These are phyloP conservation scores for Emydura subglobosa DNA, from an alignment of 2,113 vertebrate genomes.

Conservation along the genomic window DNA sequence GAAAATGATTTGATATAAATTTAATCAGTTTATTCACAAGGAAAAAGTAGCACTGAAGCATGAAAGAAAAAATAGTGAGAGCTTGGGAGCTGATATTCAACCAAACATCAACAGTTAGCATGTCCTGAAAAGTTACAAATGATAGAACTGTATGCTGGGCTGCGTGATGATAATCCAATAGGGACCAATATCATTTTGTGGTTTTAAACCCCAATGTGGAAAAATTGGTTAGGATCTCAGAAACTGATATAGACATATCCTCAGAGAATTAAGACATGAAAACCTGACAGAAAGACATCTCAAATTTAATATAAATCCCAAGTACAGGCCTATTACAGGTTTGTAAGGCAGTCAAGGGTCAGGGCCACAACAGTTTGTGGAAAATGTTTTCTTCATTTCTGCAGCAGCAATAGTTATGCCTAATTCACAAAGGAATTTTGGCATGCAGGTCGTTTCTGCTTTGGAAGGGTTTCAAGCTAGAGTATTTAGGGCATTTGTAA, in stretches of 20 bases:
- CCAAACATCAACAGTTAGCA: not conserved
- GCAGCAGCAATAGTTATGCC: not conserved
- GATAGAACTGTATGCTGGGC: not conserved
- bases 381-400: not conserved
- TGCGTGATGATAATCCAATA: not conserved
- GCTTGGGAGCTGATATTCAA: not conserved
- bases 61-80: not conserved
- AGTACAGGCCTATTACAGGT: not conserved
- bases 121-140: not conserved
- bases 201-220: not conserved
- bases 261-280: not conserved
- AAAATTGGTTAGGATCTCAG: not conserved
- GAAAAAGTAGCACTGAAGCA: not conserved
- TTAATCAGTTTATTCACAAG: not conserved
- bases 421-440: not conserved
- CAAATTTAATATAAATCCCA: not conserved
- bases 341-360: not conserved
- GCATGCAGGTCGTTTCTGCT: not conserved
- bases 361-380: not conserved
- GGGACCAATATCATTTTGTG: not conserved
- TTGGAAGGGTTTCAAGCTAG: not conserved
- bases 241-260: conserved; percentile 1
- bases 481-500: not conserved
- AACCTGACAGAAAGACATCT: not conserved
- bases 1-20: not conserved